Conservation (phyloP, 2,113 vertebrate genomes). For the Ceuthmochares aereus region DNA sequence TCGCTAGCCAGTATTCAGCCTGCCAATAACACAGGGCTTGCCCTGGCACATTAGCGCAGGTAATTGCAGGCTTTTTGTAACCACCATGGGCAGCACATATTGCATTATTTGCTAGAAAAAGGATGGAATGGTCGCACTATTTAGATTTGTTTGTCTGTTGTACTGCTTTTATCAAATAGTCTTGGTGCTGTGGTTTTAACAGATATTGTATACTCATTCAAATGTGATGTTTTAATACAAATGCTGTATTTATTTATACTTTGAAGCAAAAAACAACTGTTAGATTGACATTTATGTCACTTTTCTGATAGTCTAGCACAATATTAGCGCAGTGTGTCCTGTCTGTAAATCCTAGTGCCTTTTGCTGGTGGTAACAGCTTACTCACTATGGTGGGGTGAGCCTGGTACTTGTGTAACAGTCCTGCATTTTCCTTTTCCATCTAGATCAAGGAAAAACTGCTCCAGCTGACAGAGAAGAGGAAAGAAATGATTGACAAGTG, state of each 20-base stretch:
- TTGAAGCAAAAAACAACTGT: not conserved
- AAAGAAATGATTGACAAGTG: slow-evolving; percentile 99
- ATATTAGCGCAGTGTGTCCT: not conserved
- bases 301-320: not conserved
- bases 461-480: slow-evolving; percentile 96
- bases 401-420: slow-evolving; percentile 5
- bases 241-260: slow-evolving; percentile 5
- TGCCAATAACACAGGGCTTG: not conserved
- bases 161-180: not conserved
- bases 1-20: not conserved
- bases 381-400: not conserved
- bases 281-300: not conserved
- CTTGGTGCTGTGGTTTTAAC: not conserved
- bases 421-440: slow-evolving; percentile 5
- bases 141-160: not conserved
- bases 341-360: not conserved
- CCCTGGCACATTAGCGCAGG: not conserved
- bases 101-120: not conserved
- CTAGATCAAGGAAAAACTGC: slow-evolving; percentile 95
- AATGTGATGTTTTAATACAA: slow-evolving; percentile 12
- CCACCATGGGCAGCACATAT: rapidly evolving
- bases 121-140: not conserved
- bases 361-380: not conserved
- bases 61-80: not conserved
- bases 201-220: not conserved